These are phyloP conservation scores for Amblyraja radiata DNA, from an alignment of 2,797 vertebrate species.

Conservation along the genomic window DNA sequence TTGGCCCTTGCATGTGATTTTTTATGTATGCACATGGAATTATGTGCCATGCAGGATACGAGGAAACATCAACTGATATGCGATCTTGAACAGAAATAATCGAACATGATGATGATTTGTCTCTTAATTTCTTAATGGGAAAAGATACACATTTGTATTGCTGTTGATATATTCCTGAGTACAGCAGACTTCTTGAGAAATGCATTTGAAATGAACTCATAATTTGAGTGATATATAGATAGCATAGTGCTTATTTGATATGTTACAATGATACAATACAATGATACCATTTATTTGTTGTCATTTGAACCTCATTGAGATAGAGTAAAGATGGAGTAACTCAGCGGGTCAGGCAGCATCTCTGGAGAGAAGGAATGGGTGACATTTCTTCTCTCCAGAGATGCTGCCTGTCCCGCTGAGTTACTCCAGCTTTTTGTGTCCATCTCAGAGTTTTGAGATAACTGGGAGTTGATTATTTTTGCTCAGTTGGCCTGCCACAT, in stretches of 20 bases:
- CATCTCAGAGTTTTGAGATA: background rate
- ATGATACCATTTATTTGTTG: no score
- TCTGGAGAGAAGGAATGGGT: no score
- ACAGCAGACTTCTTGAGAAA: background rate
- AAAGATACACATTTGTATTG: background rate
- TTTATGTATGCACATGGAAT: background rate
- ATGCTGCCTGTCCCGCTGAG: no score
- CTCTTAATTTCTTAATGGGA: background rate
- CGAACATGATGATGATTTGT: background rate
- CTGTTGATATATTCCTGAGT: background rate
- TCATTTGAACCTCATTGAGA: no score
- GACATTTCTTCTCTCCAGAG: no score
- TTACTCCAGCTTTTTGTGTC: no score
- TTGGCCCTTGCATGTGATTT: background rate
- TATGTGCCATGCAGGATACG: background rate
- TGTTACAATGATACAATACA: no score
- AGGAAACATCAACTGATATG: background rate
- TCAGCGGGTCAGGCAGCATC: no score
- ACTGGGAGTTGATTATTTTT: background rate
- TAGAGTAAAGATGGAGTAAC: background rate
- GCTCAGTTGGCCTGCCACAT: constrained; percentile 1
- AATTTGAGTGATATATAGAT: background rate
- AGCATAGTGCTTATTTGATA: background rate
- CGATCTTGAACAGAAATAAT: background rate
- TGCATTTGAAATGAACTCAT: background rate